Evolutionary conservation across 2,113 vertebrate species (phyloP), one percentile per base, ranked within the genome.

Genomic region (Rhinolophus ferrumequinum): DNA sequence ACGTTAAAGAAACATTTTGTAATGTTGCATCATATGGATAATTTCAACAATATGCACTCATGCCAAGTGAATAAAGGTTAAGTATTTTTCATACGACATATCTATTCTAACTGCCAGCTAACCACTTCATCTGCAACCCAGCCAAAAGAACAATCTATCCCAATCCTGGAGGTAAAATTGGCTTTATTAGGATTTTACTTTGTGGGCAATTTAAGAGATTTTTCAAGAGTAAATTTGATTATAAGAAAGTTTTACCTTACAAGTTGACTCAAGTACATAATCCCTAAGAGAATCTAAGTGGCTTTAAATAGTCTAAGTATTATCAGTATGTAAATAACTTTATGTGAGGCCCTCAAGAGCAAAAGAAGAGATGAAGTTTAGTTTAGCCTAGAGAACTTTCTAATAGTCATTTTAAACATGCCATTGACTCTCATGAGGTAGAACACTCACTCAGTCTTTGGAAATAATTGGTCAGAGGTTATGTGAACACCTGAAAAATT

Each of bases 221-320:
- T 44, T 96, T 69, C 72, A 69, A 8, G 28, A 56, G 64, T 77
- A 91, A 80, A 79, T 70, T 94, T 77, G 41, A 69, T 58, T 67
- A 26, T 90, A 56, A 93, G 47, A 72, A 81, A 87, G 18, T 50
- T 90, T 60, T 66, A 58, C n/a, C 41, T 90, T 92, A 90, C 4
- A 73, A 82, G 30, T 47, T 80, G 70, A 80, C 26, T 79, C 60
- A 85, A 84, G 33, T 81, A 69, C n/a, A 47, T 77, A 86, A 92
- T 35, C 21, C 47, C 69, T 91, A 38, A 33, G 41, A 96, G 26
- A 70, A 88, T 69, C 50, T 50, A 89, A 88, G 22, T 93, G 73
- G 33, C 41, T 90, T 96, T 93, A 93, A 69, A 70, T 97, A 90
- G n/a, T 77, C 54, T 47, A 50, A 92, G 19, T 70, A 85, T 76